Evolutionary conservation across 2,888 invertebrate genomes (phyloP).

Genomic region (Dione juno): DNA sequence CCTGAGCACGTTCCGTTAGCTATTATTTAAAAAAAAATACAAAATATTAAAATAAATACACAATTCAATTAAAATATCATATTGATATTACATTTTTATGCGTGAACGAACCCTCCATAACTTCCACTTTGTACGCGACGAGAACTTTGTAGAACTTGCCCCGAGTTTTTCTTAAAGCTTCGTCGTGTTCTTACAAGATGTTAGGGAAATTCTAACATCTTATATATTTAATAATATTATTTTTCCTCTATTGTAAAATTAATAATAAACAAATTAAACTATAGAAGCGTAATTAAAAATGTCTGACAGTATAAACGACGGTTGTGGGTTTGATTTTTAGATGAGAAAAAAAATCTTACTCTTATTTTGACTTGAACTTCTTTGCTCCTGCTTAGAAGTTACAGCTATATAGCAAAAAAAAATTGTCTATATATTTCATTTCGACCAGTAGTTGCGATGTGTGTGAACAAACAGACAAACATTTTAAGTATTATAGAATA

Average conservation of each 20-base stretch:
- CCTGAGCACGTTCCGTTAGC: no score
- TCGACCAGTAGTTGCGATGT: no score
- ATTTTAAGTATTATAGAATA: no score
- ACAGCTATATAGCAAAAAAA: no score
- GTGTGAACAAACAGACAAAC: no score
- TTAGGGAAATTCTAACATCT: slow-evolving; percentile 25
- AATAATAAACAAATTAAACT: background rate
- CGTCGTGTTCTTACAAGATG: slow-evolving; percentile 37
- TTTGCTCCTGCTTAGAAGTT: no score
- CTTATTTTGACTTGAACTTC: no score
- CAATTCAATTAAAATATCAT: slow-evolving; percentile 28
- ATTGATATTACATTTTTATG: slow-evolving; percentile 46
- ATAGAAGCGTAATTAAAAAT: background rate
- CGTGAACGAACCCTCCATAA: slow-evolving; percentile 44
- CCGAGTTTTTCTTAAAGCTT: slow-evolving; percentile 40
- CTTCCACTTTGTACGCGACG: slow-evolving; percentile 40
- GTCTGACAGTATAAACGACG: background rate
- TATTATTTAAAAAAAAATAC: no score
- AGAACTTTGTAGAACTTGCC: slow-evolving; percentile 40
- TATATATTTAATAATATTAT: slow-evolving; percentile 28
- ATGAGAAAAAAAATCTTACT: background rate
- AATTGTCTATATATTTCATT: no score
- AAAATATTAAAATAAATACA: background rate
- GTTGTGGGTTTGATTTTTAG: background rate
- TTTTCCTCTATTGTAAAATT: background rate